A percentile compares a stretch with the other conserved stretches of the same genome.
phyloP scores from a whole-genome alignment of 1,140 invertebrate genomes.

The Ceratina australensis region DNA sequence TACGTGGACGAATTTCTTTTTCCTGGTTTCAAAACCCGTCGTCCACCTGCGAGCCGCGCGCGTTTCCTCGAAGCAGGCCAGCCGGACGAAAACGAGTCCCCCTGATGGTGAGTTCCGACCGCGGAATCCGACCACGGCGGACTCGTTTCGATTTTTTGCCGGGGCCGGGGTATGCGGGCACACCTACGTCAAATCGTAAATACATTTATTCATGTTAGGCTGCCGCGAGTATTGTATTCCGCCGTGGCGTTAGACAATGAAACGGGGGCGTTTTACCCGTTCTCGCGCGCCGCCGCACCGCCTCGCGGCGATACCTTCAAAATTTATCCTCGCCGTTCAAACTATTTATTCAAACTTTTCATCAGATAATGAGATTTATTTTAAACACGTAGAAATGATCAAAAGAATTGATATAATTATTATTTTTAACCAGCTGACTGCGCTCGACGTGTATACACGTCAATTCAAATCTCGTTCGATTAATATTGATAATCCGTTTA shows the following conservation, averaged over 20 bases:
- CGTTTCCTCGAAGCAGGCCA: conserved; percentile 47
- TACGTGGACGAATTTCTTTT: conserved; percentile 16
- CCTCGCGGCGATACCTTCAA: conserved; percentile 20
- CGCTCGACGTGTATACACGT: too few relatives aligned
- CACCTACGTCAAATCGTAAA: conserved; percentile 69
- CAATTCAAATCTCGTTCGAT: too few relatives aligned
- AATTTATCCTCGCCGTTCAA: conserved; percentile 37
- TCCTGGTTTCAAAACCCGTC: conserved; percentile 54
- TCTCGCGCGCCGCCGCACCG: conserved; percentile 38
- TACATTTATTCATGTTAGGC: conserved; percentile 69
- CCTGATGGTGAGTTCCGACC: conserved; percentile 18
- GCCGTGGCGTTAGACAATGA: conserved; percentile 59
- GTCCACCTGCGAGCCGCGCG: conserved; percentile 45
- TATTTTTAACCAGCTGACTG: too few relatives aligned
- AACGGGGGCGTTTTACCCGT: conserved; percentile 61
- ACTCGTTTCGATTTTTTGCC: conserved; percentile 60
- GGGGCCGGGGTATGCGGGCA: conserved; percentile 56
- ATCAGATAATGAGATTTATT: too few relatives aligned
- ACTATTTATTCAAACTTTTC: too few relatives aligned
- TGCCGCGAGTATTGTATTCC: conserved; percentile 66
- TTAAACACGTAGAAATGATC: too few relatives aligned
- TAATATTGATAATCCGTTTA: too few relatives aligned
- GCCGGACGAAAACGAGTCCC: conserved; percentile 3
- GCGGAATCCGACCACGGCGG: conserved; percentile 53
- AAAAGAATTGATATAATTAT: too few relatives aligned